Evolutionary conservation across 2,113 vertebrate genomes (phyloP).

Genomic region (Oenanthe melanoleuca): DNA sequence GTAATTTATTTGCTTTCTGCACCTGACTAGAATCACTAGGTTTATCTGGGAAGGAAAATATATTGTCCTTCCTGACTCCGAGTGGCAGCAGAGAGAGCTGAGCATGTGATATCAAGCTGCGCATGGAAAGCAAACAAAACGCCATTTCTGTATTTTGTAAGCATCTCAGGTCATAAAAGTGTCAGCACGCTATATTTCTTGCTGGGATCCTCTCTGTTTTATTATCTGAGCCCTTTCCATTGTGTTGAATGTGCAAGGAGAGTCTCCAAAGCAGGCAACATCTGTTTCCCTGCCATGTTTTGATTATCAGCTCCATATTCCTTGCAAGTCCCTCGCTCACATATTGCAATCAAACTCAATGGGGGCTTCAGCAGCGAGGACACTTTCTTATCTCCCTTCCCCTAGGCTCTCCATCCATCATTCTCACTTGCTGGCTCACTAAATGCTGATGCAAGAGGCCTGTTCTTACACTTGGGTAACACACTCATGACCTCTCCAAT

Average conservation of each 20-base stretch:
- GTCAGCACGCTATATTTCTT: slow-evolving; percentile 80
- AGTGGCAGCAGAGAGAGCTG: slow-evolving; percentile 75
- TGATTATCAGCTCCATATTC: slow-evolving; percentile 68
- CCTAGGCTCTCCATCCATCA: slow-evolving; percentile 41
- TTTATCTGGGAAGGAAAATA: slow-evolving; percentile 74
- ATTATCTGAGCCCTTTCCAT: slow-evolving; percentile 66
- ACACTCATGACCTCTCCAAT: slow-evolving; percentile 34
- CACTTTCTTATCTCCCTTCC: slow-evolving; percentile 58
- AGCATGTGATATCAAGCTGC: slow-evolving; percentile 75
- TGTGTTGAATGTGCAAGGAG: slow-evolving; percentile 64
- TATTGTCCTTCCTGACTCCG: slow-evolving; percentile 76
- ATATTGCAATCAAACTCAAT: slow-evolving; percentile 55
- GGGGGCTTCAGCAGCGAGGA: slow-evolving; percentile 38
- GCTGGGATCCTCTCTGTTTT: slow-evolving; percentile 71
- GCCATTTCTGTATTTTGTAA: slow-evolving; percentile 76
- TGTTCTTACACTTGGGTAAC: slow-evolving; percentile 38
- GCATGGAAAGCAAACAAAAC: slow-evolving; percentile 75
- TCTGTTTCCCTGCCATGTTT: slow-evolving; percentile 71
- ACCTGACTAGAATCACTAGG: slow-evolving; percentile 80
- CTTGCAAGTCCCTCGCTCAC: slow-evolving; percentile 39
- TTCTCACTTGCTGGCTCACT: slow-evolving; percentile 42
- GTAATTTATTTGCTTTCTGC: slow-evolving; percentile 83
- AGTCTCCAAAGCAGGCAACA: slow-evolving; percentile 70
- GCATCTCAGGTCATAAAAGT: slow-evolving; percentile 79
- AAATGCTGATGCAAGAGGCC: slow-evolving; percentile 37